phyloP scores from a whole-genome alignment of 2,797 vertebrate species.

The Simalia tracyae region DNA sequence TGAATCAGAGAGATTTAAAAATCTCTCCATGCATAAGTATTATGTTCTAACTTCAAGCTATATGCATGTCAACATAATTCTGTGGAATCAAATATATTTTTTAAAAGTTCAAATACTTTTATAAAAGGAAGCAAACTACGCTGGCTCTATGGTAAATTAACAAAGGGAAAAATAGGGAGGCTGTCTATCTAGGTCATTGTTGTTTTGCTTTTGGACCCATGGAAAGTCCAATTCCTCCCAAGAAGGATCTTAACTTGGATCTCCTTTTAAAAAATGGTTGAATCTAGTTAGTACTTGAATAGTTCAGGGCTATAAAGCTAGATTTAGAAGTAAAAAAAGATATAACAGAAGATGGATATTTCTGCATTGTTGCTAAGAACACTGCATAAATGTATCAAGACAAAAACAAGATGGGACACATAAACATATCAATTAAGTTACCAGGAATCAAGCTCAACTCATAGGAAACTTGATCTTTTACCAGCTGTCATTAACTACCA shows the following conservation, averaged over 20 bases:
- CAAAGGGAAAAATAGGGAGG: not conserved
- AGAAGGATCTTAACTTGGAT: not conserved
- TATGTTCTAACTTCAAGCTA: not conserved
- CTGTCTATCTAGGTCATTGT: not conserved
- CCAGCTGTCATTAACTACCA: not conserved
- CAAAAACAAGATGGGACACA: not conserved
- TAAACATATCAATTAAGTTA: not conserved
- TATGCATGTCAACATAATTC: not conserved
- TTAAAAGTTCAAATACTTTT: not conserved
- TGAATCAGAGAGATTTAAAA: not conserved
- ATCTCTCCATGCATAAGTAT: slow-evolving; percentile 7
- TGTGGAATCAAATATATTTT: not conserved
- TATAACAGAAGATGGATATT: not conserved
- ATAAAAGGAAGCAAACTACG: not conserved
- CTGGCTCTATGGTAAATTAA: not conserved
- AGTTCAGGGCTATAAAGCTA: not conserved
- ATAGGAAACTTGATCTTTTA: not conserved
- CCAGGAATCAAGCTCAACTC: not conserved
- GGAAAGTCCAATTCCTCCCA: not conserved
- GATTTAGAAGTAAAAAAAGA: not conserved
- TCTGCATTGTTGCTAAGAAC: not conserved
- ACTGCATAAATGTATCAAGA: not conserved
- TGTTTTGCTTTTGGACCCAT: not conserved
- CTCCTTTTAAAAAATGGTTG: not conserved
- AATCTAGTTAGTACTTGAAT: not conserved